Evolutionary conservation across 2,888 invertebrate genomes (phyloP).

Genomic region (Cyaniris semiargus): DNA sequence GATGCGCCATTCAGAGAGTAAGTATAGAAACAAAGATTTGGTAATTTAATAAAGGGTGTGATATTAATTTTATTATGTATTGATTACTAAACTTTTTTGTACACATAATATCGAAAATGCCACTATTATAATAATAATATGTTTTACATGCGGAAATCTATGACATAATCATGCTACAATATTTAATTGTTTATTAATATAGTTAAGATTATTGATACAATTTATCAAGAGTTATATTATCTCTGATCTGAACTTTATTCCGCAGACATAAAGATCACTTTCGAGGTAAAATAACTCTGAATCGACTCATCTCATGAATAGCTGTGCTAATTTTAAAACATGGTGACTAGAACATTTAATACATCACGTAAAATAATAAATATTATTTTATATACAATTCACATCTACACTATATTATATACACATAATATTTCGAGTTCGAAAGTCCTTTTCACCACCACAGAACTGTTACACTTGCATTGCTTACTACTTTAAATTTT

Average conservation of each 20-base stretch:
- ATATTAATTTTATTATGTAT: neutral
- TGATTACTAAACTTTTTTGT: neutral
- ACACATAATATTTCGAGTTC: neutral
- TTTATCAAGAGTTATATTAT: neutral
- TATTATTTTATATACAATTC: constrained; percentile 26
- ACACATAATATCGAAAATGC: neutral
- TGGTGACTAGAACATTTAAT: constrained; percentile 42
- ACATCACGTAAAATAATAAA: constrained; percentile 26
- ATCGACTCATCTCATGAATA: constrained; percentile 26
- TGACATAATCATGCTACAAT: neutral
- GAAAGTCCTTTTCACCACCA: neutral
- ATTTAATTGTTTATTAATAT: neutral
- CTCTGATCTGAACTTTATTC: neutral
- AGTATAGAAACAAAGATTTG: neutral
- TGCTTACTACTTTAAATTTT: too few relatives aligned
- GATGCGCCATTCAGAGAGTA: constrained; percentile 17
- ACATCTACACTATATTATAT: constrained; percentile 21
- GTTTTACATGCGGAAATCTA: neutral
- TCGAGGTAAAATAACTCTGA: neutral
- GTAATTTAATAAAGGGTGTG: neutral
- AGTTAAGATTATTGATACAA: neutral
- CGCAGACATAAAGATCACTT: neutral
- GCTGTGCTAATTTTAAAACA: constrained; percentile 38
- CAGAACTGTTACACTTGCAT: neutral
- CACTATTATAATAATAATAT: neutral